phyloP scores from a whole-genome alignment of 2,797 vertebrate species.

The Cephalopachus bancanus region DNA sequence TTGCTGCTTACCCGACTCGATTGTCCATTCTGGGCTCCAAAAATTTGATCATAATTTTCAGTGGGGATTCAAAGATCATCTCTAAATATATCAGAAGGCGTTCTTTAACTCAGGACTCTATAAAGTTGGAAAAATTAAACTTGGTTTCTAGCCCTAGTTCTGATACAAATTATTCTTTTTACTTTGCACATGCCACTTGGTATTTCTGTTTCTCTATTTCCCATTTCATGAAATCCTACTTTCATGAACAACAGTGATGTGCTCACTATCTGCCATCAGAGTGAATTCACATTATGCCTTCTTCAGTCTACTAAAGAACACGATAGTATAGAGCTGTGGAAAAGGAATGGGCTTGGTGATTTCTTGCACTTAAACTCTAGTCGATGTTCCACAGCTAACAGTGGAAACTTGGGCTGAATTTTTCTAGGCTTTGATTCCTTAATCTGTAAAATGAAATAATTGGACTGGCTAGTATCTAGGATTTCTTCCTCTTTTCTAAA shows the following conservation, averaged over 20 bases:
- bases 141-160: not conserved
- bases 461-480: not conserved
- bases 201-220: not conserved
- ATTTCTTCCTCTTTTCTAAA: not conserved
- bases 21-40: not conserved
- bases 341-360: not conserved
- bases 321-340: not conserved
- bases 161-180: not conserved
- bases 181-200: accelerated
- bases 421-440: not conserved
- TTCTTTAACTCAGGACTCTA: not conserved
- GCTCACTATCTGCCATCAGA: not conserved
- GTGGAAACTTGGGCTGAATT: not conserved
- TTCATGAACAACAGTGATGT: not conserved
- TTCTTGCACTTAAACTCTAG: not conserved
- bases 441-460: not conserved
- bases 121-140: not conserved
- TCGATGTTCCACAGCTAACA: not conserved
- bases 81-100: not conserved
- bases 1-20: not conserved
- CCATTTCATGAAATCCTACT: not conserved
- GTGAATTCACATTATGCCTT: not conserved
- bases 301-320: not conserved
- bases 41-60: not conserved
- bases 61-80: not conserved